Base-by-base conservation (phyloP, 1,140 invertebrate species). In the Brachionus sp. region DNA sequence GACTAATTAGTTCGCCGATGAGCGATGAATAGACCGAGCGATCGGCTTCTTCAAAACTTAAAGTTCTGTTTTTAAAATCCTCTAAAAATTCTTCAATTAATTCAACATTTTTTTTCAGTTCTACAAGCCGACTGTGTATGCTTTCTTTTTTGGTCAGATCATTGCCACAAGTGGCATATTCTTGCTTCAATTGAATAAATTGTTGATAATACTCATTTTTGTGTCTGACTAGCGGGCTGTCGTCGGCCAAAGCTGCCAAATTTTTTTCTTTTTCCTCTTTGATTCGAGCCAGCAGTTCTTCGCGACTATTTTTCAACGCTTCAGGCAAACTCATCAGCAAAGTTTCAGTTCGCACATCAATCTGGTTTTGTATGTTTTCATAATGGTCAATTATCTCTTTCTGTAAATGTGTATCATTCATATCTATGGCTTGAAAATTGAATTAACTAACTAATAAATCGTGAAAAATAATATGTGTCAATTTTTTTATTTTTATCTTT, bases 181-280 rank as follows among this genome's bases (percentile, higher is more conserved):
- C 46, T 3, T 80, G 29, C 39, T 80, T 80, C n/a, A 80, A 44
- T 23, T 66, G 12, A 23, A 80, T 9, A 57, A 80, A 66, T 44
- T 44, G 46, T 13, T n/a, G n/a, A 39, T 62, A 66, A 33, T 62
- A 66, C 9, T 80, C 77, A 35, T 57, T 66, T 66, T 80, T 80
- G 23, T 80, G 50, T 33, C 29, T n/a, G 16, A 80, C 16, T 12
- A 80, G 37, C 35, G 77, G 77, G 23, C 46, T 62, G 25, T 80
- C 50, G 10, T 57, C 35, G 16, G 33, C 77, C 23, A 80, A 64
- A 19, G 50, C 62, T 3, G 77, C 77, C 29, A 80, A 33, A 66
- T 66, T 62, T 66, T 80, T 80, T 37, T 80, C 77, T 33, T 66
- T 57, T 42, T 80, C 77, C 57, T 80, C 77, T 37, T 80, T 80